Evolutionary conservation across 2,888 invertebrate genomes (phyloP).

Genomic region (Pristionchus entomophagus): DNA sequence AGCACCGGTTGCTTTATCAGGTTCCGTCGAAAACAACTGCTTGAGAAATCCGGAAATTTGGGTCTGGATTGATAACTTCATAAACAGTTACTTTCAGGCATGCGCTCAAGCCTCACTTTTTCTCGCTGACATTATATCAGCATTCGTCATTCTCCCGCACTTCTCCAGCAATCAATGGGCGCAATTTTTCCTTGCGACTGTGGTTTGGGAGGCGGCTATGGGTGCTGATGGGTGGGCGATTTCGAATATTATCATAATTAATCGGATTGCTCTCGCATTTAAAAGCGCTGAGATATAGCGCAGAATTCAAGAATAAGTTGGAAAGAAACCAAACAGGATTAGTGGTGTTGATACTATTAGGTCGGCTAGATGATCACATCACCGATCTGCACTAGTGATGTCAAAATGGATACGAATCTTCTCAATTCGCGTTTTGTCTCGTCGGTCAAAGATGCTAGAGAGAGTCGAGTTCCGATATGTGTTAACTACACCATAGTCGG

Average conservation of each 20-base stretch:
- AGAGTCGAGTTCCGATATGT: not conserved
- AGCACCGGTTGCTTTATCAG: not conserved
- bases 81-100: not conserved
- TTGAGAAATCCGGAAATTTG: too few relatives aligned
- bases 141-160: constrained; percentile 14
- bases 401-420: too few relatives aligned
- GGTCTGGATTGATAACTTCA: not conserved
- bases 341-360: too few relatives aligned
- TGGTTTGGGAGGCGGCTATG: constrained; percentile 29
- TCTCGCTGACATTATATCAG: constrained; percentile 10
- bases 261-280: too few relatives aligned
- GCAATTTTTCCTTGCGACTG: not conserved
- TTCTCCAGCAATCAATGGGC: constrained; percentile 4
- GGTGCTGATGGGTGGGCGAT: constrained; percentile 19
- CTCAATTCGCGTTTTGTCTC: too few relatives aligned
- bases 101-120: constrained; percentile 34
- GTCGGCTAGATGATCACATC: too few relatives aligned
- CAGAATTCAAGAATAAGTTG: too few relatives aligned
- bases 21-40: too few relatives aligned
- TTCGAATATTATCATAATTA: too few relatives aligned
- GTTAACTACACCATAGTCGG: not conserved
- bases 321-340: too few relatives aligned
- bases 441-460: too few relatives aligned
- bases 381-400: not conserved
- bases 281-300: too few relatives aligned